Evolutionary conservation across 2,797 vertebrate species (phyloP), one percentile per base, ranked within the genome.

Genomic region (Champsocephalus gunnari): DNA sequence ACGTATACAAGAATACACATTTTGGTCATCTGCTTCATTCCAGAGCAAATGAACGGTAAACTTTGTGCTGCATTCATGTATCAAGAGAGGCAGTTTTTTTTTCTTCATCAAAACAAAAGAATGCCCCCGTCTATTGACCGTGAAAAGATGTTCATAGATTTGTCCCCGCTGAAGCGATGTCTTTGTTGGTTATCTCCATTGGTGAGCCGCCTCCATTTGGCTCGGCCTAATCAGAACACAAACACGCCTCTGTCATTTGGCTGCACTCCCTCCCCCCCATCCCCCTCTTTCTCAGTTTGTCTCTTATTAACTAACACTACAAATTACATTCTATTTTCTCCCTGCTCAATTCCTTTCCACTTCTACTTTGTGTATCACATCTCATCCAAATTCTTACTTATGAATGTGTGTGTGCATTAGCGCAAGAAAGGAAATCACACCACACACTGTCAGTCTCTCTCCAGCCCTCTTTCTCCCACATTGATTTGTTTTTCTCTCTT

Each of bases 171-270:
- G 81, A 93, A 92, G 89, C 82, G 88, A 89, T 67, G 82, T 80
- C 91, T 94, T 93, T 95, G 94, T 93, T 91, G 82, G 82, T 90
- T 90, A 92, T 92, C 88, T 90, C 88, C 74, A 92, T 90, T 92
- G 90, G 89, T 90, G 88, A 88, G 89, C 88, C 69, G 86, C 91
- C 92, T 91, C 89, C 82, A 77, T 89, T 93, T 93, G 90, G 91
- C 91, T 83, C 77, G 62, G 87, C 58, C 85, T 92, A 92, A 93
- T 95, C 93, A 93, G 92, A 95, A 93, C 75, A 94, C 93, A 94
- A 95, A 94, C 92, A 95, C 88, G 86, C 93, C 93, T 95, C 93
- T 93, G 92, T 92, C 85, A 90, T 93, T 93, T 94, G 93, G 90
- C 90, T 47, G 57, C 83, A 79, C 73, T 89, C 92, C 85, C 85